Evolutionary conservation across 2,888 invertebrate species (phyloP).

Genomic region (Argyresthia albistria): DNA sequence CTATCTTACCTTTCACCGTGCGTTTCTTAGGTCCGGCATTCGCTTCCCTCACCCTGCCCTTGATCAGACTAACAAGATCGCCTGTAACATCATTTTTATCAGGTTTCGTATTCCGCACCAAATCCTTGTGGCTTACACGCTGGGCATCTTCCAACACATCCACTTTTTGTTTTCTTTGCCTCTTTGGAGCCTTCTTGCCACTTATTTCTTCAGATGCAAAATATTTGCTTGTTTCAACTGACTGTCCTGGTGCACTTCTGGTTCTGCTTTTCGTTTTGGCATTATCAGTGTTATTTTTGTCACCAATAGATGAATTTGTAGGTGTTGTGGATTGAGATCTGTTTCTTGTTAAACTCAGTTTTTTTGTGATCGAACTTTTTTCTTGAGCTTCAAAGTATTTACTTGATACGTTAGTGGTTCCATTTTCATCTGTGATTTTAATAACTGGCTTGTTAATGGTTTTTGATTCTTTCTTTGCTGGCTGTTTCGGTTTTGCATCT

Average conservation of each 20-base stretch:
- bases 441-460: constrained; percentile 7
- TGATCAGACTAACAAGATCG: constrained; percentile 67
- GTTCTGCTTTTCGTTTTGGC: constrained; percentile 25
- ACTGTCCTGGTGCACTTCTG: constrained; percentile 37
- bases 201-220: constrained; percentile 21
- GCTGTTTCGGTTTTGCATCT: not conserved
- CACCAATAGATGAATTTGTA: not conserved
- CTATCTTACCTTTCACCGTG: constrained; percentile 37
- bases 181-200: constrained; percentile 18
- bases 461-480: constrained; percentile 10
- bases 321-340: constrained; percentile 5
- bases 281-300: not conserved
- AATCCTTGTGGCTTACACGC: constrained; percentile 53
- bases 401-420: not conserved
- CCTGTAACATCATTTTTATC: constrained; percentile 51
- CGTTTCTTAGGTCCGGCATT: constrained; percentile 42
- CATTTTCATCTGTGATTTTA: constrained; percentile 5
- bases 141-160: constrained; percentile 26
- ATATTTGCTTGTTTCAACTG: constrained; percentile 43
- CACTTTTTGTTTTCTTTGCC: constrained; percentile 17
- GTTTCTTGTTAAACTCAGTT: constrained; percentile 4
- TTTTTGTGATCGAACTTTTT: not conserved
- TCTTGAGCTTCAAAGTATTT: constrained; percentile 5
- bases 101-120: constrained; percentile 24
- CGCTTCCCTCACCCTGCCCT: constrained; percentile 57